Percentiles rank a stretch among this genome's conserved stretches.
phyloP scores from a whole-genome alignment of 1,140 invertebrate genomes.

The Cotesia typhae region DNA sequence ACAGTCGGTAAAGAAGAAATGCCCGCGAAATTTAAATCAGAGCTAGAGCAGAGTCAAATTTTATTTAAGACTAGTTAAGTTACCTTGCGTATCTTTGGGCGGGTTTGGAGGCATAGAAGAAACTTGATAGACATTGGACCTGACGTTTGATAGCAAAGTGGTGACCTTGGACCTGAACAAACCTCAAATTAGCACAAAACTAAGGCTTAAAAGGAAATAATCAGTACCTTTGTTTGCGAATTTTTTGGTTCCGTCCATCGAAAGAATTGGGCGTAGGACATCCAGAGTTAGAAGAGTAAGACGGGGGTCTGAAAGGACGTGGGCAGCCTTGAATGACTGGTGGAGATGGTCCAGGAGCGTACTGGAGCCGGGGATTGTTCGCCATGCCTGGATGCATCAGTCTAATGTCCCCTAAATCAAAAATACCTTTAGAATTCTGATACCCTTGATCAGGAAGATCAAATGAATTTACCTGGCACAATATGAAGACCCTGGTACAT shows the following conservation, averaged over 20 bases:
- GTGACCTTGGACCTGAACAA: constrained; percentile 57
- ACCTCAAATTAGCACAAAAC: constrained; percentile 20
- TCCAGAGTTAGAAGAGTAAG: constrained; percentile 60
- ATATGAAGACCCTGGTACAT: constrained; percentile 64
- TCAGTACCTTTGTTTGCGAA: constrained; percentile 60
- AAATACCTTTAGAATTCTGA: not conserved
- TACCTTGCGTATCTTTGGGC: constrained; percentile 63
- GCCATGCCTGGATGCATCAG: constrained; percentile 61
- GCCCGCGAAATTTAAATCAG: too few relatives aligned
- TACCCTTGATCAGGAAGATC: too few relatives aligned
- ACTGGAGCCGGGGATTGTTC: constrained; percentile 57
- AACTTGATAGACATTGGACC: constrained; percentile 60
- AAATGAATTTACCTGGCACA: constrained; percentile 54
- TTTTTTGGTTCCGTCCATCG: constrained; percentile 59
- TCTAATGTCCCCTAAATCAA: constrained; percentile 57
- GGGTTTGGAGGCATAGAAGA: constrained; percentile 57
- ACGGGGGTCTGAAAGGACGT: constrained; percentile 59
- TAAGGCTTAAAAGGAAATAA: too few relatives aligned
- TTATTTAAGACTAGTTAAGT: not conserved
- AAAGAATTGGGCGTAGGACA: constrained; percentile 57
- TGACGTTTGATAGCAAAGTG: constrained; percentile 54
- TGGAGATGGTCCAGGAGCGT: constrained; percentile 60
- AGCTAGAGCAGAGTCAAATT: too few relatives aligned
- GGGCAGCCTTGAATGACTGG: constrained; percentile 62
- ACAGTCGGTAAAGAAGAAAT: too few relatives aligned